Base-by-base conservation (phyloP, 2,888 invertebrate species). In the Macroteleia sp. region DNA sequence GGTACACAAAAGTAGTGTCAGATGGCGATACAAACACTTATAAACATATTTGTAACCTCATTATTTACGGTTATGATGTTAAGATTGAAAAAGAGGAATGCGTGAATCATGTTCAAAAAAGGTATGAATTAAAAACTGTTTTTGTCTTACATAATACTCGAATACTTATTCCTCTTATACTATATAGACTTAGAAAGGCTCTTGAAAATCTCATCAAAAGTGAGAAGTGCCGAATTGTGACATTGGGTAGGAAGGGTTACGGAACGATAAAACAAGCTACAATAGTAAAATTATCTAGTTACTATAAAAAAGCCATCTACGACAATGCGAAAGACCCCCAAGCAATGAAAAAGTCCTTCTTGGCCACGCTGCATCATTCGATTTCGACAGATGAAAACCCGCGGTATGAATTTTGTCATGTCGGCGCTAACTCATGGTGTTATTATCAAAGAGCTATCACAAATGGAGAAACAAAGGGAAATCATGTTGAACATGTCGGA, bases 41-140 rank as follows among this genome's bases (percentile, higher is more conserved):
- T 10, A 19, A 9, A 5, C 41, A 41, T 19, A 14, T 41, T 41
- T 9, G 6, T 16, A 46, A 10, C 16, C 46, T n/a, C 4, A 46
- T 28, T 46, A 28, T 46, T n/a, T 46, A 46, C 9, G 46, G 46
- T 20, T n/a, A n/a, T 16, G 46, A 46, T n/a, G n/a, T 20, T 12
- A 20, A 46, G 12, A 48, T 61, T 36, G 50, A 30, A 20, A 62
- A 62, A 50, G 50, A 62, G 8, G 50, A 62, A 41, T 62, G 61
- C 25, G 71, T 80, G 4, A 75, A 67, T 34, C 81, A 85, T 22
- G 80, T 83, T 12, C 82, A 84, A 30, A 86, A 85, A 46, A 36
- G 83, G 48, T 84, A 19, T 36, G 25, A 25, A 25, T 30, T 30
- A 10, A 48, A 42, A 20, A 12, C 10, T 20, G 42, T 17, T 39